Evolutionary conservation across 2,888 invertebrate species (phyloP), one percentile per base, ranked within the genome.

Genomic region (Drosophila mimica): DNA sequence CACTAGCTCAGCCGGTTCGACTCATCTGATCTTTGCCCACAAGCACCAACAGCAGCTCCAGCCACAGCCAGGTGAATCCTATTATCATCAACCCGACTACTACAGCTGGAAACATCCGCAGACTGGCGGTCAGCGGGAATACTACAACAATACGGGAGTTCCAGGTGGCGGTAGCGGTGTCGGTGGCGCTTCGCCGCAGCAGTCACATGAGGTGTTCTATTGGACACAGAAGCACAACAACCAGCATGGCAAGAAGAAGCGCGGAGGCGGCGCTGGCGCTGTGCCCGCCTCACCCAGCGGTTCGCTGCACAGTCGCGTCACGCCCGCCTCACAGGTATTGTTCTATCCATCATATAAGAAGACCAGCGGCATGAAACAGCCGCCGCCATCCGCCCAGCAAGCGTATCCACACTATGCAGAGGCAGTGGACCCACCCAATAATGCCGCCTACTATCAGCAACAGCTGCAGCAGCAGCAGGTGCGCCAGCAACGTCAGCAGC

Each of bases 291-390:
- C 92, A 9, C 92, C 92, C 0, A 92, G 92, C 40, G 92, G 92
- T 25, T 92, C 92, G 4, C 74, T 92, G 40, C 92, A 92, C 36
- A 91, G 92, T 56, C 92, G 92, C 11, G 84, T 83, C 15, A 92
- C 92, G 11, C 92, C 92, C 40, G 88, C 91, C 17, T 92, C 91
- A 0, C 91, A 91, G 65, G 91, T 89, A 59, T 70, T 91, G 28
- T 91, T 92, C 70, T 93, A 92, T 83, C 92, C 92, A 59, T 93
- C 93, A 38, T 92, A 92, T 59, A 93, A 92, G 71, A 92, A 93
- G 70, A 89, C 91, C 53, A 87, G 84, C 30, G 79, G 74, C n/a
- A 34, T 74, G 70, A 88, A 89, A 48, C 85, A 85, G 40, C 62
- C 79, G 59, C 59, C 79, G 31, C 48, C 63, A 67, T 8, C 57